Percentiles rank a stretch among this genome's conserved stretches.
Evolutionary conservation across 2,797 vertebrate genomes (phyloP).

Genomic region (Oreochromis mossambicus): DNA sequence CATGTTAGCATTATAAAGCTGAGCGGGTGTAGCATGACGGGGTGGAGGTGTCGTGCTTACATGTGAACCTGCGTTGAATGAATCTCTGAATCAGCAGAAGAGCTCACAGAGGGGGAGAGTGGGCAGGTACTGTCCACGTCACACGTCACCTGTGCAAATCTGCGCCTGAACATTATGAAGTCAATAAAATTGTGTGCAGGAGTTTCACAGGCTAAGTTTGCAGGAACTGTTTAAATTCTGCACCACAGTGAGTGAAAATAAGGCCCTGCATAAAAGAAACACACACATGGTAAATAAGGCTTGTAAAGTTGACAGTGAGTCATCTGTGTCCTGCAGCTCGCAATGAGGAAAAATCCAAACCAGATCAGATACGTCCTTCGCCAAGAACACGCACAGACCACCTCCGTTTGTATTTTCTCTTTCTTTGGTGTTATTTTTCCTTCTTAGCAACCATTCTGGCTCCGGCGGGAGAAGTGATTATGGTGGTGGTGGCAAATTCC

Average conservation of each 20-base stretch:
- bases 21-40: neutral
- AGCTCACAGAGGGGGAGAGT: neutral
- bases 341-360: neutral
- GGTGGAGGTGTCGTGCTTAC: neutral
- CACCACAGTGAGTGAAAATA: neutral
- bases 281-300: neutral
- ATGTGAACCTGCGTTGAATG: neutral
- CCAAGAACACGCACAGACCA: neutral
- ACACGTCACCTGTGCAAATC: neutral
- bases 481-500: slow-evolving; percentile 1
- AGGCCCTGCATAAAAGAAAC: neutral
- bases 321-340: neutral
- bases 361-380: neutral
- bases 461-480: neutral
- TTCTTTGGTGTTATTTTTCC: neutral
- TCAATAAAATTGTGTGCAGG: neutral
- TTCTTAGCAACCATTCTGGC: slow-evolving; percentile 2
- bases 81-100: neutral
- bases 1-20: neutral
- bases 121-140: neutral
- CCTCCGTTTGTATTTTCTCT: neutral
- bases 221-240: neutral
- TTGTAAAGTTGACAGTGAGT: neutral
- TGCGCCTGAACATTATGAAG: neutral
- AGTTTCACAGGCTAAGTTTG: neutral